Evolutionary conservation across 1,140 invertebrate species (phyloP).

Genomic region (Caenorhabditis elegans): DNA sequence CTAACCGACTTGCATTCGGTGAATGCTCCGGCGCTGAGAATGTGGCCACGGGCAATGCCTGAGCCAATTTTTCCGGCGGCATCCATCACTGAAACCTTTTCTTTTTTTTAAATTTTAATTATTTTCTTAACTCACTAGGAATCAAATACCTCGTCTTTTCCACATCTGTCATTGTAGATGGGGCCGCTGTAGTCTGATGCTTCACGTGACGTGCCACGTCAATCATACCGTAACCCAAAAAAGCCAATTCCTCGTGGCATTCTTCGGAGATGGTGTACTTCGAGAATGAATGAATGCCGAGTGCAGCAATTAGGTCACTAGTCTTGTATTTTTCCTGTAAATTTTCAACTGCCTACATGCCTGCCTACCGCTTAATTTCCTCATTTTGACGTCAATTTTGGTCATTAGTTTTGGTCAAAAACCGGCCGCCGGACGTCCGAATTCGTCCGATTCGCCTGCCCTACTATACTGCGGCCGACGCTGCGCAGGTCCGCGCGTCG

Average conservation of each 20-base stretch:
- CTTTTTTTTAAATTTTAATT: too few species aligned
- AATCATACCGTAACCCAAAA: constrained; percentile 14
- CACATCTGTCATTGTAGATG: not conserved
- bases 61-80: constrained; percentile 2
- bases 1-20: not conserved
- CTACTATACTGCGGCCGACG: too few species aligned
- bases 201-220: not conserved
- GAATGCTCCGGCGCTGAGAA: not conserved
- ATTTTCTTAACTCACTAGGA: not conserved
- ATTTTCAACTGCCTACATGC: not conserved
- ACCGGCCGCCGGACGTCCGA: too few species aligned
- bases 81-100: not conserved
- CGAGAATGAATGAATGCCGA: not conserved
- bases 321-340: constrained; percentile 15
- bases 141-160: not conserved
- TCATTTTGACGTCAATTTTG: too few species aligned
- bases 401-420: too few species aligned
- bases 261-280: not conserved
- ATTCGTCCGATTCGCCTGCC: too few species aligned
- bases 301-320: not conserved
- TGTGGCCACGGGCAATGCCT: not conserved
- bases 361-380: not conserved
- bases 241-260: not conserved
- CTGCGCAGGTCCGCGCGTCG: too few species aligned
- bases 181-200: not conserved